A percentile compares a stretch with the other conserved stretches of the same genome.
Conservation (phyloP, 2,797 vertebrate genomes). For the Mallotus villosus region DNA sequence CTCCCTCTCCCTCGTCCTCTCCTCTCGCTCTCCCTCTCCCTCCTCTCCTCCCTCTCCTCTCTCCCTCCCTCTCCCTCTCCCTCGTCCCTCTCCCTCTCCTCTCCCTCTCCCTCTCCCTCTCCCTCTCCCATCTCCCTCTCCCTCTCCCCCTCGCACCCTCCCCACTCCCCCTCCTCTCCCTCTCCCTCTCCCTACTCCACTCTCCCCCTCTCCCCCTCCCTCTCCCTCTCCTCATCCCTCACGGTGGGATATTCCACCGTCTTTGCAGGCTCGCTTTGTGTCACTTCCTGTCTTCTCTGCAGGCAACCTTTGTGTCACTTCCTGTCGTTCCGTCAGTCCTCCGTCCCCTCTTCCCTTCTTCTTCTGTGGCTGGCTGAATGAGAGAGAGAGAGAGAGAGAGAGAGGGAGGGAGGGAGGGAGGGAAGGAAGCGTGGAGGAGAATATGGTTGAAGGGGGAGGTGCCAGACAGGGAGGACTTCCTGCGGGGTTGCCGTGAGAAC, state of each 20-base stretch:
- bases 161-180: not conserved
- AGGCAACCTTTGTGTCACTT: too few relatives aligned
- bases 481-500: constrained; percentile 71
- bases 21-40: not conserved
- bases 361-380: constrained; percentile 11
- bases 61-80: too few relatives aligned
- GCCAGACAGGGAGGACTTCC: constrained; percentile 58
- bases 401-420: not conserved
- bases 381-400: constrained; percentile 8
- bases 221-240: too few relatives aligned
- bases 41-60: not conserved
- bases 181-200: not conserved
- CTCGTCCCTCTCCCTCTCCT: too few relatives aligned
- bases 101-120: too few relatives aligned
- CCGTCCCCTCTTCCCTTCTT: not conserved
- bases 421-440: too few relatives aligned
- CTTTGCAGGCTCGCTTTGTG: too few relatives aligned
- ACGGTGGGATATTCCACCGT: too few relatives aligned
- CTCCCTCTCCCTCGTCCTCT: too few relatives aligned
- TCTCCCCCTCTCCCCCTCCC: not conserved
- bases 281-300: not conserved
- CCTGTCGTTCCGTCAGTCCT: not conserved
- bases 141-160: too few relatives aligned
- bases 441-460: too few relatives aligned
- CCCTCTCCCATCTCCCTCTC: too few relatives aligned